These are phyloP conservation scores for Pycnomerus fuliginosus DNA, from an alignment of 2,888 invertebrate species.

Conservation along the genomic window DNA sequence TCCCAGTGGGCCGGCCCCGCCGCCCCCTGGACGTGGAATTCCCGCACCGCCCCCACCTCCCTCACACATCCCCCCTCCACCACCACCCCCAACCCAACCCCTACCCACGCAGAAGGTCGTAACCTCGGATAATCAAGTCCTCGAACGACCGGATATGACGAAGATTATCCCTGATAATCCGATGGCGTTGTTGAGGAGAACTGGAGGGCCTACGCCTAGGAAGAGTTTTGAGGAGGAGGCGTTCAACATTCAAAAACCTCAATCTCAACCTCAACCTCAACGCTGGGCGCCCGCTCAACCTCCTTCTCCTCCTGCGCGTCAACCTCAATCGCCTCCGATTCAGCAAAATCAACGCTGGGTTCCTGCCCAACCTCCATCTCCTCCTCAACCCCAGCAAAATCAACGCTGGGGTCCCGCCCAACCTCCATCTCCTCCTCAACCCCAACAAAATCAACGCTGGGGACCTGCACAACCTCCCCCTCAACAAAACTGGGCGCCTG, in stretches of 20 bases:
- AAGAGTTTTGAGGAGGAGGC: conserved; percentile 43
- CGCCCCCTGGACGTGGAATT: conserved; percentile 37
- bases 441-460: neutral
- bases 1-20: conserved; percentile 41
- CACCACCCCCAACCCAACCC: conserved; percentile 61
- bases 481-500: conserved; percentile 4
- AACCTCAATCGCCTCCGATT: conserved; percentile 46
- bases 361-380: conserved; percentile 36
- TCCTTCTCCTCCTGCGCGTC: conserved; percentile 1
- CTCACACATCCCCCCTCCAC: conserved; percentile 53
- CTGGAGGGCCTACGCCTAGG: conserved; percentile 59
- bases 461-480: neutral
- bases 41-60: conserved; percentile 55
- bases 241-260: conserved; percentile 25
- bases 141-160: conserved; percentile 71
- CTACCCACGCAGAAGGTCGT: conserved; percentile 56
- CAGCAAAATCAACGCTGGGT: conserved; percentile 18
- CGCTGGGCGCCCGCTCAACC: conserved; percentile 21
- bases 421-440: conserved; percentile 5
- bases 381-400: conserved; percentile 21
- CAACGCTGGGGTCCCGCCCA: no score
- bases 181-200: conserved; percentile 68
- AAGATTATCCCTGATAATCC: conserved; percentile 68
- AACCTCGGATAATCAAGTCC: conserved; percentile 53
- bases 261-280: conserved; percentile 26